Base-by-base conservation (phyloP, 92 coral and sea anemone species). In the Isaurus tuberculatus region DNA sequence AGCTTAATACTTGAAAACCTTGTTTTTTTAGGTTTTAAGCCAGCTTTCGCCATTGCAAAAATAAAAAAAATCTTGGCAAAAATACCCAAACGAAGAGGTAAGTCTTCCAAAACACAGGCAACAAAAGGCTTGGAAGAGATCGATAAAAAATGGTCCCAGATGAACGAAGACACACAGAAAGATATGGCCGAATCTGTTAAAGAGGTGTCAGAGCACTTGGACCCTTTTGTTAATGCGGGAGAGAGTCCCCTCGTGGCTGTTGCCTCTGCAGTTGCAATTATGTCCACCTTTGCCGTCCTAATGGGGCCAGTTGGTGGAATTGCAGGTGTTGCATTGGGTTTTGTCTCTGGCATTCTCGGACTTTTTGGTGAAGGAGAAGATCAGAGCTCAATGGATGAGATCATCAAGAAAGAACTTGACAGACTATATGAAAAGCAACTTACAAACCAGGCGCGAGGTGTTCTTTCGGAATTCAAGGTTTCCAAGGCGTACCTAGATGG, bases 271-370 rank as follows among this genome's bases (percentile, higher is more conserved):
- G 26, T 87, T 8, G 83, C 78, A 20, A 87, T 82, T 23, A 36
- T 74, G 79, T 80, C 83, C 4, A 72, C 58, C 5, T 75, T 87
- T 27, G 79, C 87, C 15, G 79, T 20, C 9, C 20, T 83, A 32
- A 85, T 85, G 33, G 90, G 90, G 6, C 87, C 90, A 4, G 79
- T 63, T 46, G 90, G 87, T 10, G 65, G 57, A 32, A 73, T 87
- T 8, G 68, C 84, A 10, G 70, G 53, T 1, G 83, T 83, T 42
- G 87, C 83, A 8, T 26, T 87, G 4, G 84, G 80, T 27, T 87
- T 87, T 49, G 66, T 87, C 14, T 73, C 90, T 32, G 90, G 90
- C 4, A 72, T 87, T 53, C 90, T 87, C 10, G 83, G 90, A 73
- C 81, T 87, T 10, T 87, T 87, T 73, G 90, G 90, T 19, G 53